Conservation (phyloP, 2,113 vertebrate genomes). For the Australoheros scitulus region DNA sequence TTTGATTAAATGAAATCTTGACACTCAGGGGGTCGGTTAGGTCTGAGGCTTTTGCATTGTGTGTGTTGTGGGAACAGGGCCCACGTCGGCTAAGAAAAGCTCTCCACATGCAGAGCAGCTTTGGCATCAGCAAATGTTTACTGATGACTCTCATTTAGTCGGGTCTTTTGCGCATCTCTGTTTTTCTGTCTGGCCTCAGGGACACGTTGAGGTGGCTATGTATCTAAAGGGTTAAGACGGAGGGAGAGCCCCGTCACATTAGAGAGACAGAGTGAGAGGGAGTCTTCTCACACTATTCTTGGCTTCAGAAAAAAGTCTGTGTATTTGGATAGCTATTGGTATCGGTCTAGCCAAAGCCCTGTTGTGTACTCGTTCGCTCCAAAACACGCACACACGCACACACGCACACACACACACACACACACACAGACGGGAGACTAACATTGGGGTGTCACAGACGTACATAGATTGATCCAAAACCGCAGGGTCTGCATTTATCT, state of each 20-base stretch:
- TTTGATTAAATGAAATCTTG: constrained; percentile 64
- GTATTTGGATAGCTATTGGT: constrained; percentile 63
- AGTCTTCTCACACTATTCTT: constrained; percentile 67
- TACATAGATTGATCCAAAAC: constrained; percentile 56
- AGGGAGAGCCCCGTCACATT: constrained; percentile 55
- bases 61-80: constrained; percentile 61
- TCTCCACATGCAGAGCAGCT: constrained; percentile 61
- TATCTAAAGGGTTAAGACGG: constrained; percentile 52
- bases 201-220: constrained; percentile 35
- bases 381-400: constrained; percentile 46
- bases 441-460: constrained; percentile 51
- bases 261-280: constrained; percentile 51
- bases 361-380: constrained; percentile 63
- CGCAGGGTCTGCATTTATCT: constrained; percentile 66
- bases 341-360: constrained; percentile 64
- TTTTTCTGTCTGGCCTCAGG: constrained; percentile 41
- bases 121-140: constrained; percentile 55
- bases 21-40: constrained; percentile 49
- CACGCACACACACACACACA: constrained; percentile 37
- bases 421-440: constrained; percentile 37
- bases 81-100: constrained; percentile 62
- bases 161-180: constrained; percentile 11
- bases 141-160: constrained; percentile 44
- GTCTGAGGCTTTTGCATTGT: constrained; percentile 63
- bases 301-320: constrained; percentile 69